A percentile compares a stretch with the other conserved stretches of the same genome.
Evolutionary conservation across 2,888 invertebrate genomes (phyloP).

Genomic region (Abscondita cerata): DNA sequence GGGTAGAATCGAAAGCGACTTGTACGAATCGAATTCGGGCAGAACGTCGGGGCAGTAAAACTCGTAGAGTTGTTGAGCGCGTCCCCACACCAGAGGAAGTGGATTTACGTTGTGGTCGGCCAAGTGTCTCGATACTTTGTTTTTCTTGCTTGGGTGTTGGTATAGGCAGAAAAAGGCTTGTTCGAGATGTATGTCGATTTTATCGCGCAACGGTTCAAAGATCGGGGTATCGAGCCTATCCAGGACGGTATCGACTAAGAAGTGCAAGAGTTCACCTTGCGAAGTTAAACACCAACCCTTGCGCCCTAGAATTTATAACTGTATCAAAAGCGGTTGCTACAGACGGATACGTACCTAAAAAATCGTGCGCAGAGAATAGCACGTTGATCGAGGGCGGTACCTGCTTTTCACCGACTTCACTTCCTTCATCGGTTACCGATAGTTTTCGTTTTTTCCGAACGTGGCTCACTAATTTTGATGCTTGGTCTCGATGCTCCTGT

Average conservation of each 20-base stretch:
- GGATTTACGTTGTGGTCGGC: slow-evolving; percentile 79
- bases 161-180: slow-evolving; percentile 88
- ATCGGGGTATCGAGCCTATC: slow-evolving; percentile 72
- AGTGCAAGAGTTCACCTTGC: slow-evolving; percentile 79
- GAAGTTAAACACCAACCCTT: slow-evolving; percentile 79
- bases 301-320: slow-evolving; percentile 62
- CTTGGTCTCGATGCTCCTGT: slow-evolving; percentile 73
- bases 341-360: slow-evolving; percentile 74
- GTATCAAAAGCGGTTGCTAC: no score
- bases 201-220: slow-evolving; percentile 68
- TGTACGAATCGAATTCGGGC: slow-evolving; percentile 83
- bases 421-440: slow-evolving; percentile 51
- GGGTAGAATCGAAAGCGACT: slow-evolving; percentile 76
- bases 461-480: slow-evolving; percentile 57
- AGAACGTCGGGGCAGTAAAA: slow-evolving; percentile 80
- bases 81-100: slow-evolving; percentile 74
- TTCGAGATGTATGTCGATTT: slow-evolving; percentile 80
- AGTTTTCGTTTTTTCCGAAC: slow-evolving; percentile 48
- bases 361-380: slow-evolving; percentile 84
- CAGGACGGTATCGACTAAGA: slow-evolving; percentile 77
- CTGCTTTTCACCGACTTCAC: slow-evolving; percentile 63
- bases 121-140: slow-evolving; percentile 67
- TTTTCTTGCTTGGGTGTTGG: slow-evolving; percentile 79
- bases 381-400: slow-evolving; percentile 78
- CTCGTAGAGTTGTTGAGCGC: slow-evolving; percentile 78